Percentiles rank a stretch among this genome's conserved stretches.
These are phyloP conservation scores for Oasisia sp. DNA, from an alignment of 2,888 invertebrate species.

Conservation along the genomic window DNA sequence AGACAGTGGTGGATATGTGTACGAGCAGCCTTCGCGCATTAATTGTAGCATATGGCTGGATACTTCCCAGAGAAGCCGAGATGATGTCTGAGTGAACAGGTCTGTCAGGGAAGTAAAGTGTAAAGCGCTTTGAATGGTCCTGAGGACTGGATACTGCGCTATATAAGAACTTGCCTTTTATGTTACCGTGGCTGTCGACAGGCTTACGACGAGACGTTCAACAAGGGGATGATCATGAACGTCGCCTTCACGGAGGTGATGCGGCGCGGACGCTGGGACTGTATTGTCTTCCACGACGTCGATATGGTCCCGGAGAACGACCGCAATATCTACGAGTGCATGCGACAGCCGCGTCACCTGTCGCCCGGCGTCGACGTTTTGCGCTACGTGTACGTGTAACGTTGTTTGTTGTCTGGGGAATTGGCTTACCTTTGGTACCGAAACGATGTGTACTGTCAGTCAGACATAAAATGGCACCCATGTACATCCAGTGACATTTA, in stretches of 20 bases:
- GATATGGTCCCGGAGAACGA: constrained; percentile 28
- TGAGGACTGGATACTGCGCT: too few species aligned
- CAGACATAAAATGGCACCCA: too few species aligned
- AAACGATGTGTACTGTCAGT: too few species aligned
- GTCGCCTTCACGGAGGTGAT: constrained; percentile 23
- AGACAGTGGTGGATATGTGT: too few species aligned
- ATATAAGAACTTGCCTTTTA: too few species aligned
- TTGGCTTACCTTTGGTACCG: background rate
- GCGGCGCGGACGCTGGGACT: constrained; percentile 24
- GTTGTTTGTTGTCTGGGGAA: background rate
- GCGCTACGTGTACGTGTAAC: constrained; percentile 22
- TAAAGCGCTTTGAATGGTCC: too few species aligned
- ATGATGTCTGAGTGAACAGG: too few species aligned
- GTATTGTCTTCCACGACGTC: constrained; percentile 25
- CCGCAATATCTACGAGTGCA: constrained; percentile 26
- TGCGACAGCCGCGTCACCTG: constrained; percentile 20
- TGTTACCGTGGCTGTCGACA: background rate
- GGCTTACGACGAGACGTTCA: constrained; percentile 26
- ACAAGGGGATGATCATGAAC: constrained; percentile 25
- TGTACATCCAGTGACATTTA: too few species aligned
- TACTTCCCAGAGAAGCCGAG: too few species aligned
- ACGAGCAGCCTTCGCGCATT: too few species aligned
- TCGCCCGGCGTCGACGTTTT: constrained; percentile 27
- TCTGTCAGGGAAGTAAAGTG: too few species aligned
- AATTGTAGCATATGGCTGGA: too few species aligned